Conservation (phyloP, 1,140 invertebrate species). For the honey bee (Apis mellifera) region DNA sequence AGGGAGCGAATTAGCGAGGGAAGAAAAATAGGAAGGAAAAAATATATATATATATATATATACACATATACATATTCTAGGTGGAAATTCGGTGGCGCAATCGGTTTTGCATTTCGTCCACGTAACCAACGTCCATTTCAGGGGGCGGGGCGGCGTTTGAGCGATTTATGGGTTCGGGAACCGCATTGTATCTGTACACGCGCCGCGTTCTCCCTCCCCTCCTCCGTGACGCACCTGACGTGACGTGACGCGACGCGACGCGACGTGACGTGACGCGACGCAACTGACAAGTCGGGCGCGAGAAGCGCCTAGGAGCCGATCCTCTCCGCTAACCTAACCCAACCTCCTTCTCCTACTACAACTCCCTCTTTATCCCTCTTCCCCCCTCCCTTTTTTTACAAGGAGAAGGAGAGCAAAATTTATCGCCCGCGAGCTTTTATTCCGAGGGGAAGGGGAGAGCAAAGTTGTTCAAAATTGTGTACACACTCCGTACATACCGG, state of each 20-base stretch:
- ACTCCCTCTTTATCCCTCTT: background rate
- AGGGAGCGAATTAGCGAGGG: too few relatives aligned
- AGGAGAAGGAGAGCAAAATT: conserved; percentile 62
- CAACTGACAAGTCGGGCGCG: conserved; percentile 71
- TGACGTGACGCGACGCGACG: background rate
- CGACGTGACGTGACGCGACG: conserved; percentile 14
- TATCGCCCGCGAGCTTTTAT: conserved; percentile 67
- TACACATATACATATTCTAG: too few relatives aligned
- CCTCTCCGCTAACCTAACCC: conserved; percentile 43
- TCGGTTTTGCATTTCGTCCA: conserved; percentile 51
- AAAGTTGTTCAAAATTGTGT: conserved; percentile 73
- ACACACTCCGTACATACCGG: conserved; percentile 60
- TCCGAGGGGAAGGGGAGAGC: conserved; percentile 3
- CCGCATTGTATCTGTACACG: conserved; percentile 70
- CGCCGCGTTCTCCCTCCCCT: conserved; percentile 49
- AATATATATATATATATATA: too few relatives aligned
- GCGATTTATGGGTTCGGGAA: conserved; percentile 74
- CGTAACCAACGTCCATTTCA: conserved; percentile 54
- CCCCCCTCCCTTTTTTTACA: conserved; percentile 5
- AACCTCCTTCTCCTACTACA: background rate
- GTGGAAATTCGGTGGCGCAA: conserved; percentile 30
- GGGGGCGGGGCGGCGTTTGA: conserved; percentile 61
- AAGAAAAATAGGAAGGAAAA: too few relatives aligned
- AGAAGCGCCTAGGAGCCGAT: conserved; percentile 50
- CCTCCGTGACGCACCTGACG: conserved; percentile 55